phyloP scores from a whole-genome alignment of 2,888 invertebrate genomes.

The Caenorhabditis panamensis region DNA sequence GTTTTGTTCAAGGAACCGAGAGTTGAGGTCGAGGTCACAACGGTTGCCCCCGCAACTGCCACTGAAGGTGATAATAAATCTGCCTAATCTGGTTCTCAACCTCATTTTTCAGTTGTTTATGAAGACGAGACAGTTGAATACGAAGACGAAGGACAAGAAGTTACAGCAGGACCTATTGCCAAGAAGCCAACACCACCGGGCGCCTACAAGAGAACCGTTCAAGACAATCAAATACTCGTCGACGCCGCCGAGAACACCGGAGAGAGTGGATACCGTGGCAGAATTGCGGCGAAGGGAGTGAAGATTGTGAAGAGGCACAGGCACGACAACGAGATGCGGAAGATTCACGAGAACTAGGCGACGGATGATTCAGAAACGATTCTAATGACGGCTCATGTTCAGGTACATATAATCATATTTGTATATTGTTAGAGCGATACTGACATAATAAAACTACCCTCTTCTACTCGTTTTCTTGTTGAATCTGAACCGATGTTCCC shows the following conservation, averaged over 20 bases:
- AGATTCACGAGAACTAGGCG: conserved; percentile 42
- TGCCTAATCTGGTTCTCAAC: neutral
- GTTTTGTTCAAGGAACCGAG: conserved; percentile 29
- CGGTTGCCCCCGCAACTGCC: conserved; percentile 3
- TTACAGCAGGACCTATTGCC: conserved; percentile 7
- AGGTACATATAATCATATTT: conserved; percentile 49
- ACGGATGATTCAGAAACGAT: neutral
- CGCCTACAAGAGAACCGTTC: conserved; percentile 46
- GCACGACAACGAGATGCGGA: conserved; percentile 39
- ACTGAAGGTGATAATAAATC: conserved; percentile 10
- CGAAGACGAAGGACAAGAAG: conserved; percentile 33
- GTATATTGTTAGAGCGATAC: conserved; percentile 20
- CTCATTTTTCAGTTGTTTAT: conserved; percentile 43
- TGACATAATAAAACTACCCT: neutral
- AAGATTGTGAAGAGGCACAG: conserved; percentile 45
- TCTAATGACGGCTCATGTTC: conserved; percentile 28
- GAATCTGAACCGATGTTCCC: conserved; percentile 16
- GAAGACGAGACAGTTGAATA: conserved; percentile 62
- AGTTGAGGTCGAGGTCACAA: conserved; percentile 2
- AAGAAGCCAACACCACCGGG: conserved; percentile 43
- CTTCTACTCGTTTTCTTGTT: conserved; percentile 8
- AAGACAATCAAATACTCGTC: conserved; percentile 58
- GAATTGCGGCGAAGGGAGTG: conserved; percentile 46
- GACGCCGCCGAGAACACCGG: conserved; percentile 54
- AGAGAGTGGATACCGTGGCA: conserved; percentile 37